Evolutionary conservation across 2,888 invertebrate genomes (phyloP).

Genomic region (Chironomus tentans): DNA sequence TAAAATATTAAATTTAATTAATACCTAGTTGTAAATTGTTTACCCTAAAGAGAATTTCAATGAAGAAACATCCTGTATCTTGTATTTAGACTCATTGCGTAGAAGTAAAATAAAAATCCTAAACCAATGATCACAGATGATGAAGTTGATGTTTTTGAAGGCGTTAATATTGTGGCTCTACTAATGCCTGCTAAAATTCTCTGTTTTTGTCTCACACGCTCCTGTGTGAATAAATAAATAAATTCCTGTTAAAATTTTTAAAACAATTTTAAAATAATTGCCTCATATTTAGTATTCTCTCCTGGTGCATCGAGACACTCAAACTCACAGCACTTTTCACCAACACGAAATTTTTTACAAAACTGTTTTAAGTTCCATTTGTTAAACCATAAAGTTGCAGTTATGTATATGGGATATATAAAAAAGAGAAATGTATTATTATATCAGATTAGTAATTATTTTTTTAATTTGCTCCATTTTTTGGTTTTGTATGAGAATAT

Average conservation of each 20-base stretch:
- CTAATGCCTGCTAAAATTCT: conserved; percentile 12
- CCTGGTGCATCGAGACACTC: conserved; percentile 24
- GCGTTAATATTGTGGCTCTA: not conserved
- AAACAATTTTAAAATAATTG: not conserved
- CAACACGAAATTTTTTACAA: conserved; percentile 26
- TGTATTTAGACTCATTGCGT: not conserved
- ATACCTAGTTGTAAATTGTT: not conserved
- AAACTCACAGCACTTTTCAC: conserved; percentile 27
- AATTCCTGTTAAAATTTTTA: not conserved
- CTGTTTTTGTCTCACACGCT: conserved; percentile 17
- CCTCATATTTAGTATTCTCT: conserved; percentile 18
- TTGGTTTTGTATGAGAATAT: too few relatives aligned
- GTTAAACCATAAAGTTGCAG: too few relatives aligned
- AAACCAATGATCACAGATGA: conserved; percentile 18
- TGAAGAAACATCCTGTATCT: not conserved
- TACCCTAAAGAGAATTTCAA: not conserved
- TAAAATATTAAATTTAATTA: not conserved
- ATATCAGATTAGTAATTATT: too few relatives aligned
- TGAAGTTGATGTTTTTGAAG: not conserved
- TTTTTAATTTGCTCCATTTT: too few relatives aligned
- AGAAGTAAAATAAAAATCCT: not conserved
- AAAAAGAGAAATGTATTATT: too few relatives aligned
- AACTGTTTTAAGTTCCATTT: not conserved
- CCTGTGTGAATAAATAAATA: not conserved
- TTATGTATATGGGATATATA: too few relatives aligned